Evolutionary conservation across 2,113 vertebrate species (phyloP).

Genomic region (Callorhinus ursinus): DNA sequence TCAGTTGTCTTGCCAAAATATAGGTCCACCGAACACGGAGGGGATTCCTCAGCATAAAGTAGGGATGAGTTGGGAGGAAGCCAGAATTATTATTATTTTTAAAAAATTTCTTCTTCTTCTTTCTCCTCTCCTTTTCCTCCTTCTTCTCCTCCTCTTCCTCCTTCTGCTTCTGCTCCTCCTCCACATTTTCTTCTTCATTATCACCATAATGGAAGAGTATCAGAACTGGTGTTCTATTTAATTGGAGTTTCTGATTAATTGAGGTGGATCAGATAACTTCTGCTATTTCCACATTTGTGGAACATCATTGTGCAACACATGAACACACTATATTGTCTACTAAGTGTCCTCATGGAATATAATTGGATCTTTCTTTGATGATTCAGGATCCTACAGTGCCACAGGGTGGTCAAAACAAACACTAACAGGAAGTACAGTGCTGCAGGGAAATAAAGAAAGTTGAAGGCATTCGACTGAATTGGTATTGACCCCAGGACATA

Average conservation of each 20-base stretch:
- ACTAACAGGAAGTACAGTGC: not conserved
- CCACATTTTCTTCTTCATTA: not conserved
- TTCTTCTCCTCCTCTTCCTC: not conserved
- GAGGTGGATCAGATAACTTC: not conserved
- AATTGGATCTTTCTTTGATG: constrained; percentile 8
- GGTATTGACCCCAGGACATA: not conserved
- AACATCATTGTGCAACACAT: not conserved
- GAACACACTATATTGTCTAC: not conserved
- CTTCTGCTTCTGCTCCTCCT: not conserved
- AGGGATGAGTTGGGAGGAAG: not conserved
- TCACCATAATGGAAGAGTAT: not conserved
- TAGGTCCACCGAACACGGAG: not conserved
- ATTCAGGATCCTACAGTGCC: not conserved
- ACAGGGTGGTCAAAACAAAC: not conserved
- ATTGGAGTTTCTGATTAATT: not conserved
- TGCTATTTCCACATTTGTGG: not conserved
- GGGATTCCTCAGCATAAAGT: not conserved
- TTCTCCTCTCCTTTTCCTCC: not conserved
- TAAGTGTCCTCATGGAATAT: not conserved
- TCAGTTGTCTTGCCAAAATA: not conserved
- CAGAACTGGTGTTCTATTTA: not conserved
- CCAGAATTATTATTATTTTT: not conserved
- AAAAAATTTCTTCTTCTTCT: not conserved
- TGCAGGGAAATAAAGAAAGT: not conserved
- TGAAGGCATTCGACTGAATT: constrained; percentile 15